phyloP scores from a whole-genome alignment of 2,888 invertebrate species.

The Hyposoter dolosus region DNA sequence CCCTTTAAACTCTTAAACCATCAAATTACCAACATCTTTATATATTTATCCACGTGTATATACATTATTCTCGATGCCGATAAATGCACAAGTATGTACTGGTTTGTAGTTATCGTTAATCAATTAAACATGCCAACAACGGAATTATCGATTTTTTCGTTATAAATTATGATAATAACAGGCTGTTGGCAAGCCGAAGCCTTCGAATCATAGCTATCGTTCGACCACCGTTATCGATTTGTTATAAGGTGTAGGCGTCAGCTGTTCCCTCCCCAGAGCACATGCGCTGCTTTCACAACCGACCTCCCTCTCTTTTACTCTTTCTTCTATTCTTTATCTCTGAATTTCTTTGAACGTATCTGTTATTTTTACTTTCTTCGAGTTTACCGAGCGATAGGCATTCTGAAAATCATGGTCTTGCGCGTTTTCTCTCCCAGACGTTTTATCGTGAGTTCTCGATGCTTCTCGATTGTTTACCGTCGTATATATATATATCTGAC shows the following conservation, averaged over 20 bases:
- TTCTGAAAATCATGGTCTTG: not conserved
- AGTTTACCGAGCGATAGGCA: not conserved
- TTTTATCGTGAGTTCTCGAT: not conserved
- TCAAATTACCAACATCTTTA: not conserved
- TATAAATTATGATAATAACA: conserved; percentile 42
- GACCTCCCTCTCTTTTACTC: not conserved
- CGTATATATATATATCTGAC: not conserved
- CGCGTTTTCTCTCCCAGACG: not conserved
- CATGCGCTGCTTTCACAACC: conserved; percentile 54
- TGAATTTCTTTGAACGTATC: not conserved
- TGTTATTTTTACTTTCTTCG: conserved; percentile 18
- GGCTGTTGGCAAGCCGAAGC: not conserved
- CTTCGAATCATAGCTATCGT: conserved; percentile 37
- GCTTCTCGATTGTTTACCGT: not conserved
- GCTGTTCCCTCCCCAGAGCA: conserved; percentile 32
- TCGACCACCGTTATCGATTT: conserved; percentile 50
- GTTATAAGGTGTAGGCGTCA: conserved; percentile 54
- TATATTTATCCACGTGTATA: not conserved
- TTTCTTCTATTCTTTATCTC: conserved; percentile 5
- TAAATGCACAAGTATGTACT: not conserved
- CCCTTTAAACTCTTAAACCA: not conserved
- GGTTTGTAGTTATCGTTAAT: not conserved
- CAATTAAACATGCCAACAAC: conserved; percentile 28
- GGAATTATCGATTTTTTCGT: conserved; percentile 36
- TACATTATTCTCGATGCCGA: not conserved